These are phyloP conservation scores for Daphoenositta chrysoptera DNA, from an alignment of 2,113 vertebrate species.

Conservation along the genomic window DNA sequence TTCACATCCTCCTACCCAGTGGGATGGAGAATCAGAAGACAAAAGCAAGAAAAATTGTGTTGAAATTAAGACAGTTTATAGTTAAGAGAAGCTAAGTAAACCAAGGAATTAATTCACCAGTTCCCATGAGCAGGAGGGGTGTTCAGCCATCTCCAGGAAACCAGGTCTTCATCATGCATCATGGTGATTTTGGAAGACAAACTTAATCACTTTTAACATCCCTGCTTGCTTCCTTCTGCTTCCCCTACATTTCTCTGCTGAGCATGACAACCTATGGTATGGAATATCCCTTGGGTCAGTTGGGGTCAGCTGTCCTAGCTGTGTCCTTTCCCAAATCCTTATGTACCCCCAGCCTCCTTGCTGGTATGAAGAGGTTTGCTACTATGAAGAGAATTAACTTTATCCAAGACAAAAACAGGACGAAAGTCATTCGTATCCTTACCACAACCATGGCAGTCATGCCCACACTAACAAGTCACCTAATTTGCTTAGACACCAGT, in stretches of 20 bases:
- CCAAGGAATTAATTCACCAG: not conserved
- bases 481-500: not conserved
- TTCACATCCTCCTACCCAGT: not conserved
- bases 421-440: not conserved
- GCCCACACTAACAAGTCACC: not conserved
- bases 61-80: not conserved
- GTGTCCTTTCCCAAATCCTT: not conserved
- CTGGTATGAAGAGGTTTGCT: not conserved
- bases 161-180: rapidly evolving
- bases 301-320: not conserved
- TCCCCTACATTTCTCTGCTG: not conserved
- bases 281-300: not conserved
- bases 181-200: rapidly evolving
- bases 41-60: not conserved
- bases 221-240: rapidly evolving
- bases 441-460: not conserved
- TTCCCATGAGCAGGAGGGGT: not conserved
- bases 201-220: rapidly evolving
- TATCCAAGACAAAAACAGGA: not conserved
- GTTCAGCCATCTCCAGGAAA: not conserved
- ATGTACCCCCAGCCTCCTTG: not conserved
- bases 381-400: not conserved
- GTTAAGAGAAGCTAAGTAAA: not conserved
- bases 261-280: not conserved
- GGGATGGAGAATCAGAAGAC: not conserved